Conservation (phyloP, 2,888 invertebrate species). For the Orthonychiurus folsomi region DNA sequence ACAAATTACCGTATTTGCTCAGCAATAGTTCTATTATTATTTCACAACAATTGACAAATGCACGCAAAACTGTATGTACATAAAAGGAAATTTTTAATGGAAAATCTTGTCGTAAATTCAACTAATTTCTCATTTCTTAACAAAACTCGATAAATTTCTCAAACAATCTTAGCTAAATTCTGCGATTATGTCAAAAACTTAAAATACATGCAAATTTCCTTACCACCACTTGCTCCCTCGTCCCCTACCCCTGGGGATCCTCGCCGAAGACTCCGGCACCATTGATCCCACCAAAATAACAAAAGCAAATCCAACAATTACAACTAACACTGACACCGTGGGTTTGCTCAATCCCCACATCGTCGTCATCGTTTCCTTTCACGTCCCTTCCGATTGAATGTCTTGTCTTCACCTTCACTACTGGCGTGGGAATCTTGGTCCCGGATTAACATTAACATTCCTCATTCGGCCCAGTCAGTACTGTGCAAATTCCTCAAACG, state of each 20-base stretch:
- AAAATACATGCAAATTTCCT: constrained; percentile 45
- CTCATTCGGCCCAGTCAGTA: no score
- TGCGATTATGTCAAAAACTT: background rate
- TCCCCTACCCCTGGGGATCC: constrained; percentile 55
- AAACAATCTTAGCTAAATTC: background rate
- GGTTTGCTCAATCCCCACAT: constrained; percentile 25
- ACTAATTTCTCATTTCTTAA: background rate
- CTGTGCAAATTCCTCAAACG: no score
- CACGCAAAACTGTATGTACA: no score
- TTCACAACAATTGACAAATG: no score
- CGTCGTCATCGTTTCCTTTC: no score
- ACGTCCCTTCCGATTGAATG: no score
- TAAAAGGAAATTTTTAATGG: constrained; percentile 4
- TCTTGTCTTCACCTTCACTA: no score
- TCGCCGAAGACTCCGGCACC: constrained; percentile 39
- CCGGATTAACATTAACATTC: no score
- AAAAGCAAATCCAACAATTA: constrained; percentile 35
- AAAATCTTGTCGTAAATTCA: no score
- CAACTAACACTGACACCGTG: constrained; percentile 36
- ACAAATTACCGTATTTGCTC: no score
- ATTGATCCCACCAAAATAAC: constrained; percentile 39
- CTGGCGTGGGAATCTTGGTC: no score
- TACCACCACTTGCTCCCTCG: constrained; percentile 89
- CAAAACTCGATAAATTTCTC: background rate
- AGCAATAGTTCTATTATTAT: no score